Conservation (phyloP, 2,797 vertebrate genomes). For the Anabas testudineus region DNA sequence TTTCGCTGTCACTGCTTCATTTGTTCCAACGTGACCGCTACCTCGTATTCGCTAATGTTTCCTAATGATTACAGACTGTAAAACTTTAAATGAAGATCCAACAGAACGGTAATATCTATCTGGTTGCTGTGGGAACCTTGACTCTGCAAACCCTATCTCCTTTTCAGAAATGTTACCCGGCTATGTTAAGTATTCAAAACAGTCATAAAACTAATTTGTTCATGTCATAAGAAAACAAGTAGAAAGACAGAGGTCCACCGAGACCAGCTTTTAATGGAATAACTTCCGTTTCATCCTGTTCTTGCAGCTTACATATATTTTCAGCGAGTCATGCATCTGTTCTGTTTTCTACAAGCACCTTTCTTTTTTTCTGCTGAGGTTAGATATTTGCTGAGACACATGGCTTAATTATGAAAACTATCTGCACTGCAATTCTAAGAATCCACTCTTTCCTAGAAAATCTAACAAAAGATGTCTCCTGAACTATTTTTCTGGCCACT, state of each 20-base stretch:
- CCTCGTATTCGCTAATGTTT: not conserved
- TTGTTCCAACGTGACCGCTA: not conserved
- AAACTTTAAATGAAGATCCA: not conserved
- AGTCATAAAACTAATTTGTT: slow-evolving; percentile 8
- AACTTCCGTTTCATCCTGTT: slow-evolving; percentile 9
- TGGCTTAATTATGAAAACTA: slow-evolving; percentile 46
- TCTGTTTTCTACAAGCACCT: slow-evolving; percentile 46
- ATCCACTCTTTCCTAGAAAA: slow-evolving; percentile 35
- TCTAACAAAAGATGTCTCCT: slow-evolving; percentile 1
- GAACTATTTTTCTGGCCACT: not conserved
- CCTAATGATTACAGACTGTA: not conserved
- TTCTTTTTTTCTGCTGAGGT: slow-evolving; percentile 51
- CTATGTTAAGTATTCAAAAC: not conserved
- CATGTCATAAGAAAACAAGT: not conserved
- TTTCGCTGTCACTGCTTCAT: not conserved
- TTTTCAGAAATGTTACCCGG: not conserved
- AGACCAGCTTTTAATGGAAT: not conserved
- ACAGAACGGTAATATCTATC: not conserved
- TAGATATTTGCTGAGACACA: slow-evolving; percentile 32
- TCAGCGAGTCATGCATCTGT: slow-evolving; percentile 38
- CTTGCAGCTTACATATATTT: slow-evolving; percentile 33
- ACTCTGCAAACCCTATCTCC: not conserved
- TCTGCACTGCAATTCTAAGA: slow-evolving; percentile 31
- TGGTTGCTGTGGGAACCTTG: not conserved
- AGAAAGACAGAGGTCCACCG: not conserved